Evolutionary conservation across 1,140 invertebrate genomes (phyloP), one percentile per base, ranked within the genome.

Genomic region (Pemphigus obesinymphae): DNA sequence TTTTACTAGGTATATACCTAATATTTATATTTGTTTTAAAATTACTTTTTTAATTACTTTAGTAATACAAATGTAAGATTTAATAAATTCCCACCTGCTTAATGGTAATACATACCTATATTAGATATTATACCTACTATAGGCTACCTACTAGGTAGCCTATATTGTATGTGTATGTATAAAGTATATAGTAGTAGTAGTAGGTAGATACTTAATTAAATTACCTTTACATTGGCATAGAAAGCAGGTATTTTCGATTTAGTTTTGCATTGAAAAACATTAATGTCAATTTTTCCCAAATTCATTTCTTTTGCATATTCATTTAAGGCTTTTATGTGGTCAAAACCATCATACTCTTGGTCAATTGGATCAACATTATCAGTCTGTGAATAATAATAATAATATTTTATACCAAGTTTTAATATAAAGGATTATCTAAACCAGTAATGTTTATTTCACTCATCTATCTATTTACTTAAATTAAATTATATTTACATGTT

Each of bases 211-310:
- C 5, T 20, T 20, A 29, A 72, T 20, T 26, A 50, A 48, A 34
- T 61, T 80, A 80, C 75, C 50, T 80, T 80, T 26, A 80, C 61
- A 61, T 80, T 80, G 20, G 75, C 75, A 43, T 61, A 61, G 23
- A 43, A 61, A 26, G 75, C 75, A 43, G 75, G 37, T 61, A 61
- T 2, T 0, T 61, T 80, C 10, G 75, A 34, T 63, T 80, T 58
- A 61, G 75, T 43, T 61, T 80, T 61, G 45, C 55, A 80, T 45
- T 61, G 55, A 29, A 80, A 80, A 43, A 61, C 55, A 17, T 4
- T 45, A 80, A 61, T 61, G 5, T 80, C 75, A 58, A 61, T n/a
- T 43, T 80, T 2, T 5, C 75, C 75, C n/a, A 80, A 58, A 43
- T 80, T 80, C 53, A 55, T 80, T 80, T 80, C 23, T 40, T 80